Base-by-base conservation (phyloP, 2,797 vertebrate species). In the Fistularia commersonii region DNA sequence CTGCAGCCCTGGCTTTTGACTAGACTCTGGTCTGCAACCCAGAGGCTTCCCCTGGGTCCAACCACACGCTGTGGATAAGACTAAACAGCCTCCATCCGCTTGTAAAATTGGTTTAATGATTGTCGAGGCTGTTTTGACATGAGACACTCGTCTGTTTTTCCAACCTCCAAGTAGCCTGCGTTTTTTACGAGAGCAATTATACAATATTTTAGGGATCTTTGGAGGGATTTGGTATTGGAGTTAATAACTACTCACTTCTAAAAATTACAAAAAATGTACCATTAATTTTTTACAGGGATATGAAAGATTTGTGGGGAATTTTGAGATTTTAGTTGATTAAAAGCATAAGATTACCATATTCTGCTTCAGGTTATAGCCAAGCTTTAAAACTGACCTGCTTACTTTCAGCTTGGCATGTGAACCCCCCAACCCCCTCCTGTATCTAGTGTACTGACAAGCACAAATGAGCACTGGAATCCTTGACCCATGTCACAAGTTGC, bases 71-170 rank as follows among this genome's bases (percentile, higher is more conserved):
- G 54, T 51, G 72, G 61, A 74, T 62, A 43, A 55, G 13, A 55
- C 62, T 52, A 11, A 78, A 54, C 23, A 6, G 64, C 39, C 68
- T 56, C 68, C 55, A 41, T 56, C 46, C 14, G 48, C 79, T 79
- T 66, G 76, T 84, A 74, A 85, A 83, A 73, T 55, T 32, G 54
- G 48, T 76, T 76, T 68, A 74, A 78, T 80, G 69, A 70, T 71
- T 69, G 56, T 64, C 7, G 9, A 32, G 67, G 41, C 66, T 52
- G 67, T 71, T 72, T 67, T 69, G 69, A 80, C 71, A 69, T 6
- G 39, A 73, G 75, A 48, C 66, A 48, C 66, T 67, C 56, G 34
- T 71, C 67, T 71, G 41, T 65, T 77, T 82, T 83, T 84, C 72
- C 79, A 63, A 9, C 76, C 69, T 66, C 55, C 32, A 12, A 47